A percentile compares a stretch with the other conserved stretches of the same genome.
Conservation (phyloP, 2,888 invertebrate species). For the Pimpla rufipes region DNA sequence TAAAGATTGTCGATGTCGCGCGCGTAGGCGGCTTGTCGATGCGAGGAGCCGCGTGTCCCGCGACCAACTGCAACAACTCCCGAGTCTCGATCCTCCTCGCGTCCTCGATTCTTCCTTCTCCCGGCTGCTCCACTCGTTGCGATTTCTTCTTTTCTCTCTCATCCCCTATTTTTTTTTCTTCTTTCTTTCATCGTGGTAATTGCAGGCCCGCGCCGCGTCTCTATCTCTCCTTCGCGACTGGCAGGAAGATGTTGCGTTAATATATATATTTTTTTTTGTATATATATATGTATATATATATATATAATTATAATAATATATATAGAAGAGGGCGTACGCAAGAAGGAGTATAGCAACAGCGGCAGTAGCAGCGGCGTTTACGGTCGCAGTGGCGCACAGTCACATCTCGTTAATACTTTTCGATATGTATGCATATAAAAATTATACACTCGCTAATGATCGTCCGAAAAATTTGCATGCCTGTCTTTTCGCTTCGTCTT, state of each 20-base stretch:
- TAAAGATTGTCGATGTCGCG: slow-evolving; percentile 68
- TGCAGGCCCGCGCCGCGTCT: slow-evolving; percentile 34
- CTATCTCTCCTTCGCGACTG: slow-evolving; percentile 38
- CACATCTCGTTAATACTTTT: slow-evolving; percentile 69
- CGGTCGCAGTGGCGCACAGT: slow-evolving; percentile 49
- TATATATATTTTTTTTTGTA: slow-evolving; percentile 36
- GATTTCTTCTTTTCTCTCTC: background rate
- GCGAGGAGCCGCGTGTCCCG: background rate
- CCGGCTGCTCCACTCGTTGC: slow-evolving; percentile 1
- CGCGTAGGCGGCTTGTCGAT: slow-evolving; percentile 2
- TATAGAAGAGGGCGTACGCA: slow-evolving; percentile 30
- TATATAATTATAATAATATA: slow-evolving; percentile 54
- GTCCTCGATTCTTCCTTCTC: slow-evolving; percentile 15
- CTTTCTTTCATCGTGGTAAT: slow-evolving; percentile 31
- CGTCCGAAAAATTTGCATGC: slow-evolving; percentile 14
- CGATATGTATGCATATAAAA: slow-evolving; percentile 71
- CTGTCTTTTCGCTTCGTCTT: too few relatives aligned
- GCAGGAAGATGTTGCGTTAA: slow-evolving; percentile 63
- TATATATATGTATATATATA: slow-evolving; percentile 3
- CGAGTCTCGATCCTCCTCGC: slow-evolving; percentile 44
- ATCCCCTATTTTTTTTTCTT: background rate
- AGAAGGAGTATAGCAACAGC: slow-evolving; percentile 44
- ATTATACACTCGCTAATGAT: slow-evolving; percentile 67
- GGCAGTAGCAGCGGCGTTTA: slow-evolving; percentile 46
- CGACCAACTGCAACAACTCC: background rate